Evolutionary conservation across 35 echinoderm and acorn worm species (phyloP), one percentile per base, ranked within the genome.

Genomic region (Patiria miniata): DNA sequence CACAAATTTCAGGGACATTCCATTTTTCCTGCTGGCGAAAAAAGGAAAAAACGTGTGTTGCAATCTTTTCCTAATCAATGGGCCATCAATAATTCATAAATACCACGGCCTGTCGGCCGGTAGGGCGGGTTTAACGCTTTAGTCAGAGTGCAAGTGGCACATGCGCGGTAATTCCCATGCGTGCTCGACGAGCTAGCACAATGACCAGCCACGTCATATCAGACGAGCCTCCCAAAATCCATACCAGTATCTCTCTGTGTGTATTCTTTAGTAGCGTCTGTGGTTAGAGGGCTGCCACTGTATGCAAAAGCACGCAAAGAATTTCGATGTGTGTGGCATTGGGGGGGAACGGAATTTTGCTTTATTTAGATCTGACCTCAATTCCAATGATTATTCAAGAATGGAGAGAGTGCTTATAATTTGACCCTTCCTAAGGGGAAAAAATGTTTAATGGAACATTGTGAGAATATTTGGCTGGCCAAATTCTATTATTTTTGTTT

Each of bases 181-280:
- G 42, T 12, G 12, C 42, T 47, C 42, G 12, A 4, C 12, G 42
- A 4, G 12, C 42, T 12, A 6, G 42, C 42, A 47, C 42, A 47
- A 47, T 47, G 12, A 9, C 34, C 18, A 23, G 65, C 34, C 65
- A 73, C 29, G 23, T 73, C 65, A 73, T 30, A 73, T 32, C 34
- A 73, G 65, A 73, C 65, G 29, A 73, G 65, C 34, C 65, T 32
- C 26, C 17, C 22, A 61, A 73, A 73, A 73, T 73, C 65, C 65
- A 73, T 73, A 73, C n/a, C n/a, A n/a, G n/a, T n/a, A n/a, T n/a
- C n/a, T n/a, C n/a, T 73, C 65, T 73, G 26, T 73, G 65, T 73
- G 29, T 73, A 12, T 10, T 34, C 29, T 47, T 47, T 4, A 47
- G 42, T 4, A 47, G 42, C 42, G 42, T 47, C 42, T 6, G 12